A percentile compares a stretch with the other conserved stretches of the same genome.
Conservation (phyloP, 2,797 vertebrate species). For the Euphonia xanthogaster region DNA sequence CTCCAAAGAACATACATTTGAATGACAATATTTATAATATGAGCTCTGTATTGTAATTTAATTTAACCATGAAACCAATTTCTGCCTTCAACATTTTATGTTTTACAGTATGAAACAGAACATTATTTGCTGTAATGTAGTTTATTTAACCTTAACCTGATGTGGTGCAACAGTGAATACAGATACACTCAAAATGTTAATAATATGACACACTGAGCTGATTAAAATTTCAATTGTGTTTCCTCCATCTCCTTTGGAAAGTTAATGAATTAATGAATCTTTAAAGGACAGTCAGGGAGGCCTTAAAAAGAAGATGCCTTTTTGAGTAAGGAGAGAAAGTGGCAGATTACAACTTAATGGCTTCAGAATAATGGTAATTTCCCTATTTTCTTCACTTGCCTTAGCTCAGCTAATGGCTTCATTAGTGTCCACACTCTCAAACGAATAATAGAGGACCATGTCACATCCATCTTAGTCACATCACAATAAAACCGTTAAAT, state of each 20-base stretch:
- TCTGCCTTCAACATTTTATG: conserved; percentile 64
- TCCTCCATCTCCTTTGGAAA: conserved; percentile 83
- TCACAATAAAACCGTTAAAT: conserved; percentile 85
- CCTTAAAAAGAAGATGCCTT: conserved; percentile 81
- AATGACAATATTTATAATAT: conserved; percentile 41
- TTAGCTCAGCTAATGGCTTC: conserved; percentile 87
- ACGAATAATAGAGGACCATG: conserved; percentile 79
- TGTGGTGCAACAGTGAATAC: conserved; percentile 63
- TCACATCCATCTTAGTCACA: conserved; percentile 85
- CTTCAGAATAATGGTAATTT: conserved; percentile 87
- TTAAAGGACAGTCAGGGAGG: conserved; percentile 83
- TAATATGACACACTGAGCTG: conserved; percentile 79
- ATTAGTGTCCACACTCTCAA: conserved; percentile 83
- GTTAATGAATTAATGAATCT: conserved; percentile 93
- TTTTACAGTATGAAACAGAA: conserved; percentile 66
- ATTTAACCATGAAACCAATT: conserved; percentile 68
- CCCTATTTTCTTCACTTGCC: conserved; percentile 83
- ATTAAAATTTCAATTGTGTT: conserved; percentile 80
- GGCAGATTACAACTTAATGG: conserved; percentile 86
- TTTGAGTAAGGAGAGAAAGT: conserved; percentile 82
- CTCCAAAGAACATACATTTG: conserved; percentile 28
- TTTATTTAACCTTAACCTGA: conserved; percentile 78
- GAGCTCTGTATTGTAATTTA: conserved; percentile 56
- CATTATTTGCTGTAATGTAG: conserved; percentile 68
- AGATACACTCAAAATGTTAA: conserved; percentile 78